Base-by-base conservation (phyloP, 2,113 vertebrate species). In the Gasterosteus aculeatus region DNA sequence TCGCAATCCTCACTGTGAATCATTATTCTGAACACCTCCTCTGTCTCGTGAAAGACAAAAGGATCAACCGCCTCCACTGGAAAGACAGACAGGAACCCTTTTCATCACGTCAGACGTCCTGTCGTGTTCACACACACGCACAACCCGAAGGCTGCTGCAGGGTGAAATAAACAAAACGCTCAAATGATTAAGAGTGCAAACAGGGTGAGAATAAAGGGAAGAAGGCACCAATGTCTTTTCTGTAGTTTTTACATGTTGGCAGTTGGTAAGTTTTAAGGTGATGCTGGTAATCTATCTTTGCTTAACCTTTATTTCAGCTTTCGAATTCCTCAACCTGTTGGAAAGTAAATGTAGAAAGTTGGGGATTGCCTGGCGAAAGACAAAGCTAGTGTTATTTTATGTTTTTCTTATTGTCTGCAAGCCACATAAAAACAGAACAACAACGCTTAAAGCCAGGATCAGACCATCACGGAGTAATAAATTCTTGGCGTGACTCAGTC, bases 1-100 rank as follows among this genome's bases (percentile, higher is more conserved):
- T 84, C 82, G 74, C 83, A 78, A 88, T 88, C 80, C 81, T 74
- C 46, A 53, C 77, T 70, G 56, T 79, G 75, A 61, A 65, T 74
- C 72, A 78, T 74, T 64, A 63, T 63, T 73, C 66, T 56, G 68
- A 38, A 12, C 11, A 35, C 54, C 72, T 83, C 71, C 44, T 85
- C 66, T 72, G 38, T 86, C 51, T 70, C 29, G 58, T 44, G 64
- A 57, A 76, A 39, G 57, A 69, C 69, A 72, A 75, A 81, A 60
- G 42, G 78, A 86, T 87, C 64, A 67, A 44, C 49, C 29, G n/a
- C 66, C 51, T 77, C 29, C 61, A 68, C 80, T 47, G 59, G 51
- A 64, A 63, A 78, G 49, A 72, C 71, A 67, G n/a, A 35, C 42
- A 15, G 57, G 22, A 49, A 18, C 54, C 11, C n/a, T 46, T 59